Base-by-base conservation (phyloP, 2,888 invertebrate genomes). In the Drosophila buzzatii region DNA sequence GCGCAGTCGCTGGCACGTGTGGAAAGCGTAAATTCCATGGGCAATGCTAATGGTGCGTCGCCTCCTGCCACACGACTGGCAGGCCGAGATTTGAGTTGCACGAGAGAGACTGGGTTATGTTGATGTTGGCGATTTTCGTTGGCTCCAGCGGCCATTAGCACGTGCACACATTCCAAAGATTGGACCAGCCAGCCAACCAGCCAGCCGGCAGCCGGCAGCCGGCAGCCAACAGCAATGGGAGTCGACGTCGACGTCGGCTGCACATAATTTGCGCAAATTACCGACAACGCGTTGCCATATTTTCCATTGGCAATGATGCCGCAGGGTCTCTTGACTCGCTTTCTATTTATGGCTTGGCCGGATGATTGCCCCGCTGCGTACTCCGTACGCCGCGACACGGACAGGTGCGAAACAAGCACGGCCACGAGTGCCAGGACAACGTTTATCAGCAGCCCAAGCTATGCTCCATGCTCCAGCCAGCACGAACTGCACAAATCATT, bases 111-210 rank as follows among this genome's bases (percentile, higher is more conserved):
- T 47, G 37, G 49, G 41, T 27, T 59, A 41, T 56, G 76, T 70
- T 72, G 79, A 70, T 74, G 76, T 67, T 70, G 75, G 77, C 79
- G 77, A 75, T 76, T 70, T 64, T 59, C 73, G 73, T 53, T 53
- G 66, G 53, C 68, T 73, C 66, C 80, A 58, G 76, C 71, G 75
- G 82, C 91, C 91, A 92, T 93, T 93, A 92, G 91, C 93, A 93
- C 93, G 93, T 92, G 93, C 92, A 92, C 90, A 90, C 92, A 92
- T 92, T 92, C 72, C 64, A 68, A 67, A 79, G 66, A 84, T 73
- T 86, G 84, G 65, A 70, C 58, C 65, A 18, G 37, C 27, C 27
- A 27, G 37, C 0, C 27, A 27, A 6, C 27, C 5, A 27, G 27
- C 6, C 27, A 27, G 37, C 65, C 66, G 73, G 47, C 60, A 85